Evolutionary conservation across 2,888 invertebrate species (phyloP), one percentile per base, ranked within the genome.

Genomic region (Ophraella communa): DNA sequence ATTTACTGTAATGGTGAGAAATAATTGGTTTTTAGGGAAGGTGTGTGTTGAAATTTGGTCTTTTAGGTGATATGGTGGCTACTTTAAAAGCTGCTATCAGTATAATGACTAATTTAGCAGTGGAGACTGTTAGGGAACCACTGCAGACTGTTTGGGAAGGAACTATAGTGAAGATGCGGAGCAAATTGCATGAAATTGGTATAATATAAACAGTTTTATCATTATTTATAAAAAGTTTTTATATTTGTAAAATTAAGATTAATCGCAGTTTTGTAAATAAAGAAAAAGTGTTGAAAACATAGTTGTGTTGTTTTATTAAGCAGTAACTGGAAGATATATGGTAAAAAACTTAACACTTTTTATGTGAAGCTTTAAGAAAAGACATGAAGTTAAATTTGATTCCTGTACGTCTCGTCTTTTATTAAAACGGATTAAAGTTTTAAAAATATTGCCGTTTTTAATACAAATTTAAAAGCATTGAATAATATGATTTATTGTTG

Each of bases 21-120:
- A 17, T 47, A 17, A 23, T 65, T 5, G 20, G n/a, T 10, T 33
- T 7, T 24, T 7, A n/a, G n/a, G n/a, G 17, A 11, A 52, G 11
- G 14, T 4, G 17, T 2, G n/a, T 42, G 42, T 39, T 39, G 3
- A 51, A n/a, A n/a, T n/a, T n/a, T n/a, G n/a, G n/a, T 18, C 47
- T 73, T 83, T 30, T 75, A 89, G 90, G 90, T 60, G 77, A 84
- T n/a, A 89, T 89, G 89, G 89, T 91, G 5, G 86, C 88, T 7
- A 84, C 87, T 21, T 88, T 91, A 87, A 91, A 91, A 80, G 84
- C 84, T 7, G 89, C 89, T 3, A 91, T 90, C 89, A 84, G 85
- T 71, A 78, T 88, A 10, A 80, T 85, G 14, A 86, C 88, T 0
- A 86, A 87, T 1, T 83, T 91, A 24, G 84, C 88, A 60, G 83